These are phyloP conservation scores for Ceratosolen solmsi DNA, from an alignment of 1,140 invertebrate genomes.

Conservation along the genomic window DNA sequence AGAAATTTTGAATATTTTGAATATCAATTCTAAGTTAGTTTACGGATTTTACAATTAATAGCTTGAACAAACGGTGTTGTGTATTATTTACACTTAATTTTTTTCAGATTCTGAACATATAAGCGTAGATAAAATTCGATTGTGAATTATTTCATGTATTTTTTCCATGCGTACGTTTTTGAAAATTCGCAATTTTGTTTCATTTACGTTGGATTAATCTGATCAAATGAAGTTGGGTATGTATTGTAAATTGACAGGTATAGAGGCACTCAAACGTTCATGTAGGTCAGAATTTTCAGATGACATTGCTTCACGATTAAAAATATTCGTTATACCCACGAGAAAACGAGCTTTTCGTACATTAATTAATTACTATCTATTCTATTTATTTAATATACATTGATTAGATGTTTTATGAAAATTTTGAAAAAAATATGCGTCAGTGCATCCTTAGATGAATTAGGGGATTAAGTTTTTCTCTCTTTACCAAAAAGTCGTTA, in stretches of 20 bases:
- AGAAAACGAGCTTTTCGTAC: slow-evolving; percentile 8
- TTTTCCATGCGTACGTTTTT: slow-evolving; percentile 33
- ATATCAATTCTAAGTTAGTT: no score
- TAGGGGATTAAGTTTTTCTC: no score
- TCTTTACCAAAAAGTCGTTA: no score
- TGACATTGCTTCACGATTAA: not conserved
- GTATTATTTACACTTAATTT: not conserved
- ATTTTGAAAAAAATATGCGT: no score
- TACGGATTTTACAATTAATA: not conserved
- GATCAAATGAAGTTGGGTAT: not conserved
- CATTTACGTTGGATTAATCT: slow-evolving; percentile 18
- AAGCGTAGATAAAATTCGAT: not conserved
- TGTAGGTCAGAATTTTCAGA: not conserved
- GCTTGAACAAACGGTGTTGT: not conserved
- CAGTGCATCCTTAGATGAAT: no score
- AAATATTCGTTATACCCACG: not conserved
- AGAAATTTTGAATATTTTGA: no score
- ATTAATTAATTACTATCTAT: slow-evolving; percentile 16
- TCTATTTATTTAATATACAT: no score
- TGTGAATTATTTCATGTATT: slow-evolving; percentile 18
- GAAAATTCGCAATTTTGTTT: not conserved
- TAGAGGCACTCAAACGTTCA: not conserved
- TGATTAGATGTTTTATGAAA: no score
- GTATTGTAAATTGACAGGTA: slow-evolving; percentile 5
- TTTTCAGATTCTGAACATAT: not conserved